phyloP scores from a whole-genome alignment of 2,113 vertebrate species.

The Ceyx margarethae region DNA sequence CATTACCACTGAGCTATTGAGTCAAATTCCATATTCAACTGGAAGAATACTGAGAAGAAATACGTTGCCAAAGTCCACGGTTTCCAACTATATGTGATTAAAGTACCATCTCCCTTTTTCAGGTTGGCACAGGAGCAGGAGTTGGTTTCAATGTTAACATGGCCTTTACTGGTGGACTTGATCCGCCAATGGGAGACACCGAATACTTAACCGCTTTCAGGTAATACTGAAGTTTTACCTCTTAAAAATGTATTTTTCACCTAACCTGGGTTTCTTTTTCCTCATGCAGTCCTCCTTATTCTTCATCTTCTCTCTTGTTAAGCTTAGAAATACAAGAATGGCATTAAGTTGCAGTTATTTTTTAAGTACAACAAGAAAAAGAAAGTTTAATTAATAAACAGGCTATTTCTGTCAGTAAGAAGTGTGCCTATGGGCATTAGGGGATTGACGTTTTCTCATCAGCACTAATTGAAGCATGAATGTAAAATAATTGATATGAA shows the following conservation, averaged over 20 bases:
- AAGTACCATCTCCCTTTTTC: not conserved
- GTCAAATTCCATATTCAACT: not conserved
- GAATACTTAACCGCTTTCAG: conserved; percentile 96
- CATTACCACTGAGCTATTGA: not conserved
- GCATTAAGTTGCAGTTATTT: not conserved
- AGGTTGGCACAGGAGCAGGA: conserved; percentile 91
- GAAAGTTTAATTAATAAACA: not conserved
- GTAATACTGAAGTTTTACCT: conserved; percentile 65
- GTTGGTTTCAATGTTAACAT: conserved; percentile 95
- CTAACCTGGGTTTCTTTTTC: not conserved
- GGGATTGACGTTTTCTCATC: not conserved
- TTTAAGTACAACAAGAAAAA: not conserved
- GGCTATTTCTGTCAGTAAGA: not conserved
- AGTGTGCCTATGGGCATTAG: not conserved
- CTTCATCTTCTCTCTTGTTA: not conserved
- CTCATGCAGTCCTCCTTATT: accelerated
- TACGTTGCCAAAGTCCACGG: not conserved
- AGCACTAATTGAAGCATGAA: not conserved
- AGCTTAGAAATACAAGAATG: not conserved
- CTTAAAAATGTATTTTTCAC: not conserved
- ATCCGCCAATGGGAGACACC: conserved; percentile 92
- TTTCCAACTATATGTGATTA: not conserved
- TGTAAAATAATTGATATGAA: not conserved
- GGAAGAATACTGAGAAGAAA: not conserved
- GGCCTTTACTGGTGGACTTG: conserved; percentile 94